A percentile compares a stretch with the other conserved stretches of the same genome.
Conservation (phyloP, 2,888 invertebrate genomes). For the Danaus chrysippus region DNA sequence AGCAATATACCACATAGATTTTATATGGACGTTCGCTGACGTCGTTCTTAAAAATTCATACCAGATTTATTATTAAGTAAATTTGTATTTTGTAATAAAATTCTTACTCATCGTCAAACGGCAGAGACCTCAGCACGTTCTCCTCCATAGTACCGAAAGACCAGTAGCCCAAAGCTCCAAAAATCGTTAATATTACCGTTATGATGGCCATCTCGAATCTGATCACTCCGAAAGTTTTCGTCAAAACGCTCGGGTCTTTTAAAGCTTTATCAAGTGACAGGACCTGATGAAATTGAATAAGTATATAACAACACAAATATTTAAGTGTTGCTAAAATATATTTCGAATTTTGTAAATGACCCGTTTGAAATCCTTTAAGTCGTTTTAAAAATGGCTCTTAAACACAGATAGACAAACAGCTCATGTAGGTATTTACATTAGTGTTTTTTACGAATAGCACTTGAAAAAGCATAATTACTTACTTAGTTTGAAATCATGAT, state of each 20-base stretch:
- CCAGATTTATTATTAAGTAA: no score
- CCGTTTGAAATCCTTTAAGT: background rate
- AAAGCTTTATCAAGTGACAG: slow-evolving; percentile 47
- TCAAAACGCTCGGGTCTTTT: slow-evolving; percentile 39
- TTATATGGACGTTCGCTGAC: no score
- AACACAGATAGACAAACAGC: no score
- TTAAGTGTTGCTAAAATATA: background rate
- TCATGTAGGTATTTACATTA: no score
- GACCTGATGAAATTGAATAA: slow-evolving; percentile 34
- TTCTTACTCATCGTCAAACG: slow-evolving; percentile 49
- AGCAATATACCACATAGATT: no score
- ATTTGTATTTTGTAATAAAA: no score
- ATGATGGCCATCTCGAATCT: slow-evolving; percentile 41
- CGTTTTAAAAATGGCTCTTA: no score
- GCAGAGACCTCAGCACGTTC: slow-evolving; percentile 49
- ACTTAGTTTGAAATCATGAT: no score
- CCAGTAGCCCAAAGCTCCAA: slow-evolving; percentile 50
- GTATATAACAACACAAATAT: background rate
- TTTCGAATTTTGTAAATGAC: background rate
- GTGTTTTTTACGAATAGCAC: no score
- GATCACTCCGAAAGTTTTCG: slow-evolving; percentile 42
- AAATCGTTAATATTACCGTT: slow-evolving; percentile 37
- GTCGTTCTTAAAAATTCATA: no score
- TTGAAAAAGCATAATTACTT: no score
- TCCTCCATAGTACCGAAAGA: slow-evolving; percentile 54